Base-by-base conservation (phyloP, 2,113 vertebrate genomes). In the Channa argus region DNA sequence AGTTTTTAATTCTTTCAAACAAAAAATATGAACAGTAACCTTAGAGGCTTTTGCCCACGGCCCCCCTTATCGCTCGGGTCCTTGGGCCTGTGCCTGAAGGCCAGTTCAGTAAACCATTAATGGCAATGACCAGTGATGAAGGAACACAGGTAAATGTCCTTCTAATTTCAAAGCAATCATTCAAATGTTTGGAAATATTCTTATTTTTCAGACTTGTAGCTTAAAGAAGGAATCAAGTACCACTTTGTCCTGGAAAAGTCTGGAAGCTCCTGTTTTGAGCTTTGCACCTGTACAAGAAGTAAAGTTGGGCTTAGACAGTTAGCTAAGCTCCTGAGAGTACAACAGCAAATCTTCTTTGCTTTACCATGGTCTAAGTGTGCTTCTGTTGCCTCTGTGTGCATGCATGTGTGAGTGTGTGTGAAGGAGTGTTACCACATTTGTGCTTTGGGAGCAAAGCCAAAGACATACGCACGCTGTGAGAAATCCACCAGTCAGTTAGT, bases 401-500 rank as follows among this genome's bases (percentile, higher is more conserved):
- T 71, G 80, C 55, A 53, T 53, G 54, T 47, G 61, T 59, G 66
- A 60, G 72, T 69, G 72, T 33, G 75, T 54, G 53, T 56, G 71
- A 36, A n/a, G 49, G 44, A 38, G 56, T 49, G 74, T 75, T 86
- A 81, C 24, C 24, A 24, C 77, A 70, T 63, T 83, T 24, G 4
- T 71, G 86, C 13, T 67, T 92, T 91, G 9, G 52, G 92, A 72
- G 80, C 70, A 7, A 68, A 86, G 83, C 81, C 90, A 90, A 94
- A 93, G 79, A 89, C 50, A 45, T 87, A 83, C 66, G 84, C 58
- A 80, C 94, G 91, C 68, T 94, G 92, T 83, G 83, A 72, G 86
- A 94, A 93, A 85, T 79, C 89, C 63, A 93, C 37, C 24, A 80
- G 88, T 54, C 84, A 79, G 4, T 86, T 82, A 34, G 64, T 67